Evolutionary conservation across 2,888 invertebrate species (phyloP).

Genomic region (Apamea crenata): DNA sequence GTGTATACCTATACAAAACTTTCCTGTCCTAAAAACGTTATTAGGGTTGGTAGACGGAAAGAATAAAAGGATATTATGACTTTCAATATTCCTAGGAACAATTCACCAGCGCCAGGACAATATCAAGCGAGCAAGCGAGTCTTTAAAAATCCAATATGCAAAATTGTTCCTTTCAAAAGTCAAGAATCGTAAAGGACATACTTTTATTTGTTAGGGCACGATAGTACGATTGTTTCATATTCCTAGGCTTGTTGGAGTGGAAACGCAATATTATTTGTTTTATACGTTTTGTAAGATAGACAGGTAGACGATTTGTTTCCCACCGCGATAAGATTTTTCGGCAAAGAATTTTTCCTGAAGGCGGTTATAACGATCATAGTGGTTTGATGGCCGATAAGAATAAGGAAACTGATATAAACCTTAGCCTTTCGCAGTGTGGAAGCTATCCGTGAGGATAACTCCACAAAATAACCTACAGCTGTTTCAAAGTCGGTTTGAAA

Average conservation of each 20-base stretch:
- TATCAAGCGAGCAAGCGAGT: constrained; percentile 29
- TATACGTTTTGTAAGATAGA: neutral
- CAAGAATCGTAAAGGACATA: constrained; percentile 27
- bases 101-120: constrained; percentile 13
- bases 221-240: constrained; percentile 27
- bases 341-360: neutral
- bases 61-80: neutral
- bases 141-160: constrained; percentile 60
- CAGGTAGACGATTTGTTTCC: neutral
- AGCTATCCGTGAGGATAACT: too few species aligned
- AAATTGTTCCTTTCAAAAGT: constrained; percentile 38
- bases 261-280: constrained; percentile 12
- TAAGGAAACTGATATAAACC: neutral
- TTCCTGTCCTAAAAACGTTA: neutral
- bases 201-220: constrained; percentile 25
- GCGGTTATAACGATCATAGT: neutral
- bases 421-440: neutral
- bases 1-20: neutral
- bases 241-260: constrained; percentile 3
- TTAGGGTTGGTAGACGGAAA: neutral
- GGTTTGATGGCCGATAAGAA: neutral
- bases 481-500: neutral
- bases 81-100: constrained; percentile 6
- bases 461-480: neutral
- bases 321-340: neutral